Base-by-base conservation (phyloP, 2,888 invertebrate species). In the Periphyllus acericola region DNA sequence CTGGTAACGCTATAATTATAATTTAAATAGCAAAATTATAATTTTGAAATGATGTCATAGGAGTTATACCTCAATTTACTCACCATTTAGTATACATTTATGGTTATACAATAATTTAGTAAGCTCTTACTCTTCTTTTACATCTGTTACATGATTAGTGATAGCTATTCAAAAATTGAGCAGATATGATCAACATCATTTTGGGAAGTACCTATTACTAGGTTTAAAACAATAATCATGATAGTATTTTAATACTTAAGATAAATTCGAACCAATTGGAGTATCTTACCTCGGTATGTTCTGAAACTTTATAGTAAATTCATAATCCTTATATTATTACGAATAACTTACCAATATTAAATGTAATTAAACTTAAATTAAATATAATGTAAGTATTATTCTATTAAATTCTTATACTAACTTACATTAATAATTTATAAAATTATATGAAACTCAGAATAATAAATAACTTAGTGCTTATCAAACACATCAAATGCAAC, bases 1-100 rank as follows among this genome's bases (percentile, higher is more conserved):
- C 76, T 34, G 90, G 89, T 17, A 89, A 89, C 36, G 82, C 90
- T 90, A 90, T 75, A 90, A 89, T 78, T 60, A 60, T 72, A 88
- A 80, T 88, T 75, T 55, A 8, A 71, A 79, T 79, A 68, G 3
- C 2, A 76, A 76, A 68, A 78, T 52, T 85, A 85, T 66, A 52
- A 34, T 52, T 34, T 85, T 76, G n/a, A 52, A 52, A 78, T 14
- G 11, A 66, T 19, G 8, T 2, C 14, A 78, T 9, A 32, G 60
- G 5, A 40, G 46, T 32, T 66, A 66, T 32, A 76, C 25, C 46
- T 25, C 19, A n/a, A 36, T 25, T 17, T 87, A 87, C 87, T 87
- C 80, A 87, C 87, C 80, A 74, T 60, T 40, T 25, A 81, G 46
- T 80, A 32, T 55, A 55, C 66, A 74, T 86, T 79, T 86, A 80